Conservation (phyloP, 2,888 invertebrate genomes). For the Polyommatus icarus region DNA sequence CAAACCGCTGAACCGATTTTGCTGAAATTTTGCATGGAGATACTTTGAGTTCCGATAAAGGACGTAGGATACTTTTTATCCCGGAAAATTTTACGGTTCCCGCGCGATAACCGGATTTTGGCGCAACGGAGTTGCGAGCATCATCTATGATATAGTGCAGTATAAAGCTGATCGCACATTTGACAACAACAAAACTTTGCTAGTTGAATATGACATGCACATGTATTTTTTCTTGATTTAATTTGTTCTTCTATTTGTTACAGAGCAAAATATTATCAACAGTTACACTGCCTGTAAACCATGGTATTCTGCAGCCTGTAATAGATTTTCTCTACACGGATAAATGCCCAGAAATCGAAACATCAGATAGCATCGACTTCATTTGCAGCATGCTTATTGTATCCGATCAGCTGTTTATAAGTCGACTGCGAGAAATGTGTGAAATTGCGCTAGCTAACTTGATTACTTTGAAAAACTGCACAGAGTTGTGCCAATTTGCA, state of each 20-base stretch:
- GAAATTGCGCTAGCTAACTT: constrained; percentile 83
- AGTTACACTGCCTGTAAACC: constrained; percentile 82
- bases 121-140: too few species aligned
- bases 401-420: constrained; percentile 90
- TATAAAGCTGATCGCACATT: too few species aligned
- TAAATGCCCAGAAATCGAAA: constrained; percentile 79
- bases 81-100: too few species aligned
- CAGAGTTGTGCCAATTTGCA: constrained; percentile 88
- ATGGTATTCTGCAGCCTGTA: constrained; percentile 82
- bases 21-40: too few species aligned
- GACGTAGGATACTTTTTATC: too few species aligned
- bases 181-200: too few species aligned
- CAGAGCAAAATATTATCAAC: constrained; percentile 77
- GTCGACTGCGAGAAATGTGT: constrained; percentile 85
- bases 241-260: constrained; percentile 46
- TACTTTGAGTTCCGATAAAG: too few species aligned
- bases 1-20: too few species aligned
- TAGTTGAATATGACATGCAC: too few species aligned
- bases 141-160: too few species aligned
- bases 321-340: constrained; percentile 89
- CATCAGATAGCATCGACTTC: constrained; percentile 84
- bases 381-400: constrained; percentile 87
- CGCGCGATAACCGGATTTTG: too few species aligned
- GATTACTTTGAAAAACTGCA: constrained; percentile 87
- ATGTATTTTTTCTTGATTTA: neutral